Base-by-base conservation (phyloP, 1,140 invertebrate species). In the Spodoptera litura region DNA sequence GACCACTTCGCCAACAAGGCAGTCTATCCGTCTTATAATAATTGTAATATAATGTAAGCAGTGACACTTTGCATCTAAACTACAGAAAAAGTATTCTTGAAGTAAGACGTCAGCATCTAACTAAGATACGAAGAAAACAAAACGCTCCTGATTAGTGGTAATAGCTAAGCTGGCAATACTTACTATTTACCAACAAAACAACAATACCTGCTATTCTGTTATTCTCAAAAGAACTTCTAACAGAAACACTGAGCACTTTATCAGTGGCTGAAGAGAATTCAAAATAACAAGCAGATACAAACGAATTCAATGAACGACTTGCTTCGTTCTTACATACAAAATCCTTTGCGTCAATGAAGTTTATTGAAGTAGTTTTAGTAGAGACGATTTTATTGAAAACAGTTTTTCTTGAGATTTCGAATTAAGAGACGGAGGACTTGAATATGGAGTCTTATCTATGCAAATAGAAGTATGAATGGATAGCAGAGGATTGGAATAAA, bases 261-360 rank as follows among this genome's bases (percentile, higher is more conserved):
- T 75, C 58, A 53, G 73, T 68, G 35, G 59, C 59, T 52, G 2
- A 27, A 66, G 61, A 44, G 51, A 77, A 66, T 68, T 58, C 13
- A 66, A 77, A 66, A 68, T 77, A 68, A 77, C 66, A 66, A 77
- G 31, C 51, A 68, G 61, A 68, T 44, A 75, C 49, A 76, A 77
- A 77, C 74, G 53, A 77, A 76, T 55, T 77, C 74, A 77, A 68
- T 68, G 61, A 68, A 68, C 51, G 51, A 27, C 74, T 77, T 77
- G 56, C 74, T 77, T 25, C 73, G 73, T 62, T 66, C 52, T 68
- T 77, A 77, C 51, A 77, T 68, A 62, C 74, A 68, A 62, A 77
- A 68, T 68, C 35, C 62, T 66, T 66, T 56, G 61, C 73, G 52
- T 77, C 74, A 68, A 77, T 66, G 53, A 77, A 77, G 61, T 77